Conservation (phyloP, 1,140 invertebrate genomes). For the Charaxes varanes region DNA sequence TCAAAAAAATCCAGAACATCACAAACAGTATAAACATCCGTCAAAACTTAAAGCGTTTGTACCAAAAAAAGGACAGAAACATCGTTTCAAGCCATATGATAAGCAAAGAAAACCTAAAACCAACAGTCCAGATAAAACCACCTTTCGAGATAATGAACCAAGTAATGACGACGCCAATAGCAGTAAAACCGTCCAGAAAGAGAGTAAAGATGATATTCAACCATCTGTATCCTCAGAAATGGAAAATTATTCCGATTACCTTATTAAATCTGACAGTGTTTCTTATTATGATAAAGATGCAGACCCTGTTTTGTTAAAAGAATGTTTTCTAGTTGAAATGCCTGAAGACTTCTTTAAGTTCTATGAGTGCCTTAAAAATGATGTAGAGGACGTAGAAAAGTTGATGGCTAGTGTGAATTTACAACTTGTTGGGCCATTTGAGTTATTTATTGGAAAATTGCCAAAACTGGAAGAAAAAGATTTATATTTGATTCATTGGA, state of each 20-base stretch:
- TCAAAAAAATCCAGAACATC: constrained; percentile 87
- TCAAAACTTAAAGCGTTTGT: constrained; percentile 49
- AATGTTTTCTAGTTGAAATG: constrained; percentile 90
- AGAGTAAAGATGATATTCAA: no score
- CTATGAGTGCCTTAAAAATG: constrained; percentile 78
- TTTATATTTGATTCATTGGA: constrained; percentile 87
- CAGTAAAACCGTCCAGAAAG: constrained; percentile 4
- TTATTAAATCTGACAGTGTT: constrained; percentile 7
- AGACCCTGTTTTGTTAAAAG: constrained; percentile 75
- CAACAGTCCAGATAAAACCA: no score
- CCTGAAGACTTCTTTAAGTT: constrained; percentile 92
- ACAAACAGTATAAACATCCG: constrained; percentile 86
- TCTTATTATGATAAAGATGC: constrained; percentile 33
- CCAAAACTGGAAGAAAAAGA: constrained; percentile 75
- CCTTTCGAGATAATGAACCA: no score
- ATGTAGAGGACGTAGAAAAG: constrained; percentile 71
- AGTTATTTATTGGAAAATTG: constrained; percentile 84
- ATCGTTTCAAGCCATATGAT: constrained; percentile 41
- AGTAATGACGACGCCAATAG: constrained; percentile 2
- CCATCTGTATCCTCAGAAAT: not conserved
- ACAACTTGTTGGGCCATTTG: constrained; percentile 89
- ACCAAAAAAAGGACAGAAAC: constrained; percentile 25
- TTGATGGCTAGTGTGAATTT: constrained; percentile 81
- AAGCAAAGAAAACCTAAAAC: constrained; percentile 23
- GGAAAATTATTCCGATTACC: not conserved